Conservation (phyloP, 2,797 vertebrate genomes). For the Microctenopoma lineatum region DNA sequence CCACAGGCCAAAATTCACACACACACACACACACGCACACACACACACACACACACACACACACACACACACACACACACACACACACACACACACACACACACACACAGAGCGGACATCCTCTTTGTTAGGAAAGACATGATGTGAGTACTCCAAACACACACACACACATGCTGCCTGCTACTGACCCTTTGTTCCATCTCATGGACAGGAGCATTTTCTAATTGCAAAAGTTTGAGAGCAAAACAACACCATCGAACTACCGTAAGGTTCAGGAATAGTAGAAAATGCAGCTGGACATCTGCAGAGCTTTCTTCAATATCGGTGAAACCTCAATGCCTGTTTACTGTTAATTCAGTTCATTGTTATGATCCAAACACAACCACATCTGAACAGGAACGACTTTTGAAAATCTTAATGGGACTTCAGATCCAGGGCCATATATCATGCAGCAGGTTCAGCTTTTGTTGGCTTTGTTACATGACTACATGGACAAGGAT, state of each 20-base stretch:
- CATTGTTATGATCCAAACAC: background rate
- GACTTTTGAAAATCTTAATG: background rate
- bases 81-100: slow-evolving; percentile 11
- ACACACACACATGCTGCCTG: slow-evolving; percentile 4
- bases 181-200: slow-evolving; percentile 14
- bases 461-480: too few relatives aligned
- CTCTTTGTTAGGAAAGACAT: slow-evolving; percentile 59
- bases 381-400: background rate
- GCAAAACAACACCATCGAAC: background rate
- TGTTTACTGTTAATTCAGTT: background rate
- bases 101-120: slow-evolving; percentile 34
- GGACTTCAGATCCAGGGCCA: too few relatives aligned
- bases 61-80: background rate
- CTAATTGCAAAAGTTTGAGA: background rate
- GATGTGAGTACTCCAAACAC: slow-evolving; percentile 5
- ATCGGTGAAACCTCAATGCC: background rate
- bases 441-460: too few relatives aligned
- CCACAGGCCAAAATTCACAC: slow-evolving; percentile 60
- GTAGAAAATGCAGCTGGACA: background rate
- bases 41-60: background rate
- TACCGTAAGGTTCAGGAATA: background rate
- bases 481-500: background rate
- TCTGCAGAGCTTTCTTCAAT: too few relatives aligned
- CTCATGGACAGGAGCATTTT: background rate
- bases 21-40: slow-evolving; percentile 22